Base-by-base conservation (phyloP, 2,888 invertebrate genomes). In the Melanotus villosus region DNA sequence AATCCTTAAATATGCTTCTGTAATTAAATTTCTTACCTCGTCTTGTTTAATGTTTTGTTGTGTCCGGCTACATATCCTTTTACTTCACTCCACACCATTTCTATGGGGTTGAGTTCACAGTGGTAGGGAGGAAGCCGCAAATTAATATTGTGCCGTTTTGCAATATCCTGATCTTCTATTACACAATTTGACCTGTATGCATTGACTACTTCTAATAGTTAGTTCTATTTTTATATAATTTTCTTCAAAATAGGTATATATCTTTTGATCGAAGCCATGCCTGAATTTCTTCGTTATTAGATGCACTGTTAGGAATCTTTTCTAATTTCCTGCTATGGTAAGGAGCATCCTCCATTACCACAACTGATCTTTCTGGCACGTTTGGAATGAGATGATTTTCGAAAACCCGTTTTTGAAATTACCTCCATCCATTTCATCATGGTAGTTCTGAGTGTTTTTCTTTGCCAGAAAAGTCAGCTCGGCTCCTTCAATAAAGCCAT, bases 141-240 rank as follows among this genome's bases (percentile, higher is more conserved):
- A 23, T n/a, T n/a, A n/a, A n/a, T n/a, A 50, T n/a, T 21, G 10
- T 50, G 0, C 23, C 14, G 1, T 26, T 50, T 23, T n/a, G 12
- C 50, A 23, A 23, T 50, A 12, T 50, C 23, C 26, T n/a, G n/a
- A n/a, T n/a, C n/a, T n/a, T 50, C 47, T 19, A 47, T 19, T 47
- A n/a, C n/a, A n/a, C n/a, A n/a, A n/a, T n/a, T n/a, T n/a, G n/a
- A n/a, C n/a, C n/a, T n/a, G n/a, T n/a, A n/a, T n/a, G n/a, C n/a
- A n/a, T n/a, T n/a, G n/a, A n/a, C n/a, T n/a, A n/a, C n/a, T n/a
- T n/a, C n/a, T n/a, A n/a, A n/a, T n/a, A n/a, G n/a, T n/a, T n/a
- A 38, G 36, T 38, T 38, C 36, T 14, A n/a, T 14, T n/a, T 38
- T 2, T 38, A 38, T 5, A n/a, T 6, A 38, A n/a, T 38, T 14